Percentiles rank a stretch among this genome's conserved stretches.
Conservation (phyloP, 2,797 vertebrate genomes). For the Ctenopoma kingsleyae region DNA sequence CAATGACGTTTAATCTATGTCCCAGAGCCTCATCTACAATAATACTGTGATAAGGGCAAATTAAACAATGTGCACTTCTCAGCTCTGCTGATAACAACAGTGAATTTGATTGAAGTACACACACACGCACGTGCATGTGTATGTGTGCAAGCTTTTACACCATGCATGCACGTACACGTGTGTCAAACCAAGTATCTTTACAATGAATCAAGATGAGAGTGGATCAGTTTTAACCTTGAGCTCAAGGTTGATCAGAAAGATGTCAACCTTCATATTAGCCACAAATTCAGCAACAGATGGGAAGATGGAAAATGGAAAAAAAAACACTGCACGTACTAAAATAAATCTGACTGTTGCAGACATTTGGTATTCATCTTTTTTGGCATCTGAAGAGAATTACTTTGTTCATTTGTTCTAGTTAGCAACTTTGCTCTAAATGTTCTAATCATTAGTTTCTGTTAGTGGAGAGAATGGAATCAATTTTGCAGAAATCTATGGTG, state of each 20-base stretch:
- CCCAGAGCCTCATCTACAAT: constrained; percentile 60
- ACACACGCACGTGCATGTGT: background rate
- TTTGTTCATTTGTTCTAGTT: background rate
- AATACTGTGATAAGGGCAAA: constrained; percentile 66
- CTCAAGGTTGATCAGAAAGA: constrained; percentile 48
- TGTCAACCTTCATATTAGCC: constrained; percentile 23
- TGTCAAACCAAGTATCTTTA: constrained; percentile 22
- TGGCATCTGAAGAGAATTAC: background rate
- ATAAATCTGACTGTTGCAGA: background rate
- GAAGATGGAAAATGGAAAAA: background rate
- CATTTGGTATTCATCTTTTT: background rate
- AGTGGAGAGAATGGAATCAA: too few relatives aligned
- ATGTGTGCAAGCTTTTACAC: background rate
- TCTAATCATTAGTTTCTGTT: background rate
- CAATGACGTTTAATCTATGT: constrained; percentile 76
- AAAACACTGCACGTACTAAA: too few relatives aligned
- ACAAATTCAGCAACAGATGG: background rate
- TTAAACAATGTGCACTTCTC: constrained; percentile 63
- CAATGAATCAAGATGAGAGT: constrained; percentile 14
- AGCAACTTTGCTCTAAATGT: too few relatives aligned
- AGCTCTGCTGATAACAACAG: constrained; percentile 60
- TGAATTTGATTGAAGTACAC: constrained; percentile 50
- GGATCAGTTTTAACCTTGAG: constrained; percentile 51
- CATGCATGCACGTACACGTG: constrained; percentile 27
- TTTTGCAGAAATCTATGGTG: too few relatives aligned